Evolutionary conservation across 2,888 invertebrate species (phyloP).

Genomic region (Leptura quadrifasciata): DNA sequence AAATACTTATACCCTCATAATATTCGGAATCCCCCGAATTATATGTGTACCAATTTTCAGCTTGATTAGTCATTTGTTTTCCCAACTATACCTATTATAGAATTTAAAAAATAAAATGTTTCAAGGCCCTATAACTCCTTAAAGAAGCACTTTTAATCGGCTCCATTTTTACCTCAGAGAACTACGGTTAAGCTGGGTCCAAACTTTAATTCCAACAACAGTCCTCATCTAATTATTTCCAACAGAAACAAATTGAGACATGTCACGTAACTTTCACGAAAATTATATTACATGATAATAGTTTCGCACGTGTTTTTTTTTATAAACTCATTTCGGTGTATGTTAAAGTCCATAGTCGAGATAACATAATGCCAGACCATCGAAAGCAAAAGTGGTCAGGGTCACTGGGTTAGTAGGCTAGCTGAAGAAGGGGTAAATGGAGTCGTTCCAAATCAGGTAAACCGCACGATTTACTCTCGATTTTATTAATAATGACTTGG

Average conservation of each 20-base stretch:
- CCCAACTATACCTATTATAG: too few species aligned
- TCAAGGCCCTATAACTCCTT: too few species aligned
- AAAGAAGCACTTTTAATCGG: too few species aligned
- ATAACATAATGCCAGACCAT: constrained; percentile 50
- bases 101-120: too few species aligned
- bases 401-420: constrained; percentile 80
- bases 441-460: constrained; percentile 59
- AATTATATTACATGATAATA: not conserved
- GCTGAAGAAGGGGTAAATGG: constrained; percentile 42
- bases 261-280: not conserved
- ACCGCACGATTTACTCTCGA: constrained; percentile 59
- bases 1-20: too few species aligned
- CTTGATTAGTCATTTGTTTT: too few species aligned
- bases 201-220: too few species aligned
- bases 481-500: constrained; percentile 55
- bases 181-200: too few species aligned
- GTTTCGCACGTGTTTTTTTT: not conserved
- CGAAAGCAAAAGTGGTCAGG: constrained; percentile 74
- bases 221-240: not conserved
- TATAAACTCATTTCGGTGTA: not conserved
- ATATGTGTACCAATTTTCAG: too few species aligned
- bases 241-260: not conserved
- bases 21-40: too few species aligned
- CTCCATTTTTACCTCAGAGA: too few species aligned
- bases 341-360: not conserved